A percentile compares a stretch with the other conserved stretches of the same genome.
Conservation (phyloP, 2,888 invertebrate genomes). For the Dorcus hopei region DNA sequence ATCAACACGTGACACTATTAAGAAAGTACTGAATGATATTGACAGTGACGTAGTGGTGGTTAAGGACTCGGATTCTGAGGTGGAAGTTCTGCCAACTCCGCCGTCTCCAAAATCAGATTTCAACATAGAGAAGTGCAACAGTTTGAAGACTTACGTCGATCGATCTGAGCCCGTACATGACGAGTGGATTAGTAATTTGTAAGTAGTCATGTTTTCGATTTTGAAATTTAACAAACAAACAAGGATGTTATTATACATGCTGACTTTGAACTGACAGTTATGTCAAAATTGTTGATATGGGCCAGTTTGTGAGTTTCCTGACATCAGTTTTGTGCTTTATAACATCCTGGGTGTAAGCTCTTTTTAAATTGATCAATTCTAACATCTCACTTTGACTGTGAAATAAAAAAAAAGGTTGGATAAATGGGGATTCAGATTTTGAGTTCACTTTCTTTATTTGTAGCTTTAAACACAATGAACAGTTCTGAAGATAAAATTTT, state of each 20-base stretch:
- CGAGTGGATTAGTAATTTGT: constrained; percentile 56
- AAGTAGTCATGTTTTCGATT: constrained; percentile 30
- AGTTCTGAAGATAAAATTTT: no score
- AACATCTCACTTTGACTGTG: no score
- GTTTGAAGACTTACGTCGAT: constrained; percentile 57
- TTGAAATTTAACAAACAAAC: not conserved
- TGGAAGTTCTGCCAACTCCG: constrained; percentile 40
- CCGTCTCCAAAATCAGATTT: constrained; percentile 46
- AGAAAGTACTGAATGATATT: constrained; percentile 38
- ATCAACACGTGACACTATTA: constrained; percentile 38
- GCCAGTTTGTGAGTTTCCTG: constrained; percentile 16
- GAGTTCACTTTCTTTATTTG: no score
- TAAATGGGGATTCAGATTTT: no score
- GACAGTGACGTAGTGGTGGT: constrained; percentile 35
- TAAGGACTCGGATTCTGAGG: constrained; percentile 45
- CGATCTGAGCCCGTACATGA: constrained; percentile 51
- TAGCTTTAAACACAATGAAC: no score
- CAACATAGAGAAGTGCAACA: constrained; percentile 50
- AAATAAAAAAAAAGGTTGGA: no score
- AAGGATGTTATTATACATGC: not conserved
- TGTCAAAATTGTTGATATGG: constrained; percentile 19
- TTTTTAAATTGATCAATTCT: no score
- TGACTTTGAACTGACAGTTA: not conserved
- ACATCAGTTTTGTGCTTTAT: not conserved
- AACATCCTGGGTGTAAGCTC: no score